phyloP scores from a whole-genome alignment of 2,113 vertebrate species.

The Dicrurus megarhynchus region DNA sequence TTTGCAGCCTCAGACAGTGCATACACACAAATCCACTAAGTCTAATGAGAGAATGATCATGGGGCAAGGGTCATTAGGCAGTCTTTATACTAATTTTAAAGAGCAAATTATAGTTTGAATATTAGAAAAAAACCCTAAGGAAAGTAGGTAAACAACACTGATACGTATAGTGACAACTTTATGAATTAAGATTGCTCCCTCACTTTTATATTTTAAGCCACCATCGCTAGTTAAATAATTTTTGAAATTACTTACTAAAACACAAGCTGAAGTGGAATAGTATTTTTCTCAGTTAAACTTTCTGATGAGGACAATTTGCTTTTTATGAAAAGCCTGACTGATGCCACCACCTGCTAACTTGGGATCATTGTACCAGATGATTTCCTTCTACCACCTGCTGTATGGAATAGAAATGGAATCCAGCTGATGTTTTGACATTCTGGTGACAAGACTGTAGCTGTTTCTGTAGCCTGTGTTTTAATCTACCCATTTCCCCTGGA shows the following conservation, averaged over 20 bases:
- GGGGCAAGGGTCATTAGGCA: neutral
- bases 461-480: neutral
- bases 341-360: constrained; percentile 22
- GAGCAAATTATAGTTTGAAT: neutral
- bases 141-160: neutral
- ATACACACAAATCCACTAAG: neutral
- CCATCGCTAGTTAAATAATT: neutral
- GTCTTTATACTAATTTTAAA: neutral
- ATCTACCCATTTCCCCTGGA: neutral
- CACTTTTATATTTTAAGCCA: neutral
- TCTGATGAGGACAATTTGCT: neutral
- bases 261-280: neutral
- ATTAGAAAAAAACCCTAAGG: neutral
- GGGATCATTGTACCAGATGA: neutral
- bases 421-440: neutral
- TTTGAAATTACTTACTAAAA: neutral
- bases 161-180: neutral
- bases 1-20: neutral
- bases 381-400: constrained; percentile 39
- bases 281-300: neutral
- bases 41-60: rapidly evolving
- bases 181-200: neutral
- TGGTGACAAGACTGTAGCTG: neutral
- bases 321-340: constrained; percentile 21
- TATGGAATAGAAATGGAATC: neutral